These are phyloP conservation scores for Caenorhabditis macrosperma DNA, from an alignment of 2,888 invertebrate genomes.

Conservation along the genomic window DNA sequence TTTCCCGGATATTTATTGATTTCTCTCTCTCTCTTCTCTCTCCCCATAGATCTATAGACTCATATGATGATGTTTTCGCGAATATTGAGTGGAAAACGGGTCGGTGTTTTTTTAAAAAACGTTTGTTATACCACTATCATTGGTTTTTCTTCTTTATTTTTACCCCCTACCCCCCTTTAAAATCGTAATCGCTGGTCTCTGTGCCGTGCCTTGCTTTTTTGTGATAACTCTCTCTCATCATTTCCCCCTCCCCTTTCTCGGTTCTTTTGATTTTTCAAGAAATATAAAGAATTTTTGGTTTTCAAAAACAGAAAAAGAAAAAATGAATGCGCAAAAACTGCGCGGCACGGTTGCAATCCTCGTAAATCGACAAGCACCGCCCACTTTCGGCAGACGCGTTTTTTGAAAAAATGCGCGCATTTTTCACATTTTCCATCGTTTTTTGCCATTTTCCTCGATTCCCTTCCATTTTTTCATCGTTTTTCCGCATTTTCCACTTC, in stretches of 20 bases:
- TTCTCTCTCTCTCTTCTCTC: not conserved
- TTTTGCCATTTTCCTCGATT: too few species aligned
- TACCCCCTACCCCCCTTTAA: too few species aligned
- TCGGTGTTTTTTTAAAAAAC: conserved; percentile 1
- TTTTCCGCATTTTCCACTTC: too few species aligned
- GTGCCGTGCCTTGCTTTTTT: conserved; percentile 59
- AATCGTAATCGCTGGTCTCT: conserved; percentile 48
- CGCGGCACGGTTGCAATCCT: conserved; percentile 31
- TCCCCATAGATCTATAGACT: not conserved
- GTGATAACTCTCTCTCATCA: conserved; percentile 40
- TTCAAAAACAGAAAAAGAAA: not conserved
- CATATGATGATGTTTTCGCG: not conserved
- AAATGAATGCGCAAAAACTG: conserved; percentile 27
- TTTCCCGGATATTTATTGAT: conserved; percentile 19
- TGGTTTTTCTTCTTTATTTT: too few species aligned
- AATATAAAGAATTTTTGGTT: not conserved
- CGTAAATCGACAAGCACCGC: conserved; percentile 45
- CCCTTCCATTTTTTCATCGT: not conserved
- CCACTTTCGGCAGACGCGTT: conserved; percentile 22
- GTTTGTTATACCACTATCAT: too few species aligned
- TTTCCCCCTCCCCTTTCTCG: not conserved
- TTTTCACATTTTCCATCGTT: not conserved
- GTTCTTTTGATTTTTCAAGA: not conserved
- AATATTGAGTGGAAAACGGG: conserved; percentile 25
- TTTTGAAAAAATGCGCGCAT: conserved; percentile 33